phyloP scores from a whole-genome alignment of 1,140 invertebrate genomes.

The Melitaea cinxia region DNA sequence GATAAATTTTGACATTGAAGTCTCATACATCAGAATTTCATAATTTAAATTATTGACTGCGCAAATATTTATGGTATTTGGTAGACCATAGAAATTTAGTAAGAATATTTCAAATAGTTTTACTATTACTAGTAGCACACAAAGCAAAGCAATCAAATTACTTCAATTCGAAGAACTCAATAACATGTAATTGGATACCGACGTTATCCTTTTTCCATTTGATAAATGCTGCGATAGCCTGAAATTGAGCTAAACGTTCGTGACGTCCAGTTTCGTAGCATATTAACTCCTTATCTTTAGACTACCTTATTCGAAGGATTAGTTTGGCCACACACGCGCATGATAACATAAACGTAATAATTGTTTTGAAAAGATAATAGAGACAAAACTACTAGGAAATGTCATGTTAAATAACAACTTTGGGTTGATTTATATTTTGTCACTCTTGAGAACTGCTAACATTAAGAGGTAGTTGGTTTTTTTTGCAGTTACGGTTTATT shows the following conservation, averaged over 20 bases:
- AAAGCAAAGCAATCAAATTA: neutral
- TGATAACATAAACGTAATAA: conserved; percentile 48
- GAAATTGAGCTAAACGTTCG: conserved; percentile 21
- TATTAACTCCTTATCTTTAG: conserved; percentile 45
- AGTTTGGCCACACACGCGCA: conserved; percentile 49
- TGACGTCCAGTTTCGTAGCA: conserved; percentile 31
- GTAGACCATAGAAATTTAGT: no score
- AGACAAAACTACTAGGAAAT: neutral
- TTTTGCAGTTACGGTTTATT: no score
- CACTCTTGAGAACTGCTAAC: no score
- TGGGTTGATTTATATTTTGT: no score
- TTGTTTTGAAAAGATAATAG: conserved; percentile 39
- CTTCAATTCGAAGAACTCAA: neutral
- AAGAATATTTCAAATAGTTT: no score
- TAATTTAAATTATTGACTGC: no score
- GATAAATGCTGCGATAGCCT: conserved; percentile 8
- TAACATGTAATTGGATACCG: neutral
- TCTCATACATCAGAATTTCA: no score
- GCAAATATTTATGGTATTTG: no score
- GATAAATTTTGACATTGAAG: neutral
- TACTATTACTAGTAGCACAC: neutral
- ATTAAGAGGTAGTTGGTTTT: no score
- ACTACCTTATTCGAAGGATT: conserved; percentile 46
- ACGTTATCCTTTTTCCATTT: neutral
- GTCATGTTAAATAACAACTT: neutral